A percentile compares a stretch with the other conserved stretches of the same genome.
Evolutionary conservation across 1,140 invertebrate genomes (phyloP).

Genomic region (Conus ventricosus): DNA sequence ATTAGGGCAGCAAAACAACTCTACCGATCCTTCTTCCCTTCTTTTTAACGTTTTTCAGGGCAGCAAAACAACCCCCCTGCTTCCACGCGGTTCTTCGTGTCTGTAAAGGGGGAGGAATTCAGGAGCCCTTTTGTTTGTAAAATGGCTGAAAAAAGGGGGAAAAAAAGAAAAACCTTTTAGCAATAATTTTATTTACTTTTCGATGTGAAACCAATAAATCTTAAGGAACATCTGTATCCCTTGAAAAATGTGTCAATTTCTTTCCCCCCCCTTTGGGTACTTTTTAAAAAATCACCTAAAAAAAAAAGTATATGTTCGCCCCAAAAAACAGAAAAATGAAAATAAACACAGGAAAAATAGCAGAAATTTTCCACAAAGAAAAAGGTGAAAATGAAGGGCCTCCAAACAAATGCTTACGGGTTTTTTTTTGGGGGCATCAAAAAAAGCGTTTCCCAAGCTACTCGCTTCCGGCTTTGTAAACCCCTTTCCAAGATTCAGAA

Average conservation of each 20-base stretch:
- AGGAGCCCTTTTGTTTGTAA: constrained; percentile 70
- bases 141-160: constrained; percentile 52
- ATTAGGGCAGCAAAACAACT: too few relatives aligned
- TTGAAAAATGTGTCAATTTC: too few relatives aligned
- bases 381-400: too few relatives aligned
- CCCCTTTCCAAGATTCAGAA: background rate
- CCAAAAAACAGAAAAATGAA: background rate
- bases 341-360: background rate
- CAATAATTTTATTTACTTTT: background rate
- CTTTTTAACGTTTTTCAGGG: too few relatives aligned
- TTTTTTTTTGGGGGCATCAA: constrained; percentile 94
- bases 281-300: too few relatives aligned
- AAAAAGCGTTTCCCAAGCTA: constrained; percentile 94
- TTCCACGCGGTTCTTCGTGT: constrained; percentile 92
- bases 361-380: background rate
- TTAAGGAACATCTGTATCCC: too few relatives aligned
- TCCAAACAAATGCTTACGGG: constrained; percentile 79
- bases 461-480: constrained; percentile 72
- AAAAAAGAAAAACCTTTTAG: background rate
- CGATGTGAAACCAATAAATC: background rate
- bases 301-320: too few relatives aligned
- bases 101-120: constrained; percentile 87
- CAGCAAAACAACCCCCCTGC: background rate
- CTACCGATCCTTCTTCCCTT: too few relatives aligned
- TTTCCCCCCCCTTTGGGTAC: too few relatives aligned